Conservation (phyloP, 2,113 vertebrate species). For the Lasiurus borealis region DNA sequence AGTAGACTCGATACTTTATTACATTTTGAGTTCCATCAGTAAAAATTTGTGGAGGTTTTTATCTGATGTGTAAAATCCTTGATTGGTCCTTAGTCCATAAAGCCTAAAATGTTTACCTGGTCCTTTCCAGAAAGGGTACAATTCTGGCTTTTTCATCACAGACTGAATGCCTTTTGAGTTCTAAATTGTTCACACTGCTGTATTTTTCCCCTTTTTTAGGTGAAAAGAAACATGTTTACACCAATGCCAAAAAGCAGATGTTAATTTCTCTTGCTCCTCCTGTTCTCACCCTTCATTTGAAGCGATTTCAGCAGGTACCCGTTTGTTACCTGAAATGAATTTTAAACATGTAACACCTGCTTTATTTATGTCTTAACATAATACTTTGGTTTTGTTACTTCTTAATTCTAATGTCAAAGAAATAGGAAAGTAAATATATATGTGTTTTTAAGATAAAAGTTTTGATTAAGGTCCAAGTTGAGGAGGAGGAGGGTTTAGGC, state of each 20-base stretch:
- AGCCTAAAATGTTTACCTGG: not conserved
- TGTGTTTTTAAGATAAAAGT: not conserved
- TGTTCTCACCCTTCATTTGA: constrained; percentile 96
- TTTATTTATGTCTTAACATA: constrained; percentile 8
- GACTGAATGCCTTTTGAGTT: not conserved
- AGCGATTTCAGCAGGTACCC: constrained; percentile 96
- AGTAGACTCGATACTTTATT: not conserved
- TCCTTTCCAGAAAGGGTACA: not conserved
- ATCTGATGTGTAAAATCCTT: constrained; percentile 24
- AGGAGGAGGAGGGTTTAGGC: not conserved
- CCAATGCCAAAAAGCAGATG: constrained; percentile 97
- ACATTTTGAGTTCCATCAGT: constrained; percentile 23
- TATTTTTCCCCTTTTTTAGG: constrained; percentile 84
- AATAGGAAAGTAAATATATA: not conserved
- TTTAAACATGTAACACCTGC: not conserved
- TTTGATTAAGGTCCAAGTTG: not conserved
- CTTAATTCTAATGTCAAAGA: constrained; percentile 30
- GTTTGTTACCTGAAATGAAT: not conserved
- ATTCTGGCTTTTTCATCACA: not conserved
- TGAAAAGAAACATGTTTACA: constrained; percentile 92
- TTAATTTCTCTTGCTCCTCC: constrained; percentile 95
- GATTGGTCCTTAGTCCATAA: constrained; percentile 42
- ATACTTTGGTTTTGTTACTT: constrained; percentile 41
- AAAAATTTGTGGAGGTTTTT: not conserved
- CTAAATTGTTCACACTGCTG: not conserved